Evolutionary conservation across 2,888 invertebrate genomes (phyloP).

Genomic region (Chymomyza amoena): DNA sequence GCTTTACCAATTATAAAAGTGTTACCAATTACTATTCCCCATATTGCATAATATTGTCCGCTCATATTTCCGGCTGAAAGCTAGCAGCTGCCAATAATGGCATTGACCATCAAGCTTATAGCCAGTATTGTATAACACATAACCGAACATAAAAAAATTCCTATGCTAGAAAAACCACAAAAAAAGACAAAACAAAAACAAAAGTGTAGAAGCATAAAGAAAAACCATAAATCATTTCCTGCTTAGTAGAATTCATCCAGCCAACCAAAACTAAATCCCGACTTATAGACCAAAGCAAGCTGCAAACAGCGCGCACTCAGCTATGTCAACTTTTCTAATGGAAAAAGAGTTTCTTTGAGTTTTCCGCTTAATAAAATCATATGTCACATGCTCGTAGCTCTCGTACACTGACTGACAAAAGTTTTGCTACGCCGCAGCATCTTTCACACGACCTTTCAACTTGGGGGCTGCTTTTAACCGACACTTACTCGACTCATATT

Average conservation of each 20-base stretch:
- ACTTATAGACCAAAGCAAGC: background rate
- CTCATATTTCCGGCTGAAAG: constrained; percentile 35
- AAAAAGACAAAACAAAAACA: constrained; percentile 17
- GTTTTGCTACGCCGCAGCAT: background rate
- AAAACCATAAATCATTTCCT: constrained; percentile 43
- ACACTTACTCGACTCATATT: background rate
- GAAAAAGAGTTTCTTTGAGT: background rate
- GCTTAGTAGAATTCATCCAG: constrained; percentile 19
- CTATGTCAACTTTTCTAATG: constrained; percentile 7
- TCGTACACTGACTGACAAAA: background rate
- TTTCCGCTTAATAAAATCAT: background rate
- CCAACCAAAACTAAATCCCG: background rate
- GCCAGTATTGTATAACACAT: constrained; percentile 18
- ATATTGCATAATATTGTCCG: constrained; percentile 9
- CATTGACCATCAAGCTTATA: background rate
- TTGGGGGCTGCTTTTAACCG: background rate
- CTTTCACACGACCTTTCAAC: constrained; percentile 14
- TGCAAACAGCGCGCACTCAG: background rate
- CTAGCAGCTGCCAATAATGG: constrained; percentile 9
- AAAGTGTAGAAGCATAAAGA: background rate
- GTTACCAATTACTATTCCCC: background rate
- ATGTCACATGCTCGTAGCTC: background rate
- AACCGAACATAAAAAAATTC: background rate
- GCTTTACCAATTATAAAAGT: background rate
- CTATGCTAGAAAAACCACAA: constrained; percentile 4